Base-by-base conservation (phyloP, 2,888 invertebrate species). In the Acanthosoma haemorrhoidale region DNA sequence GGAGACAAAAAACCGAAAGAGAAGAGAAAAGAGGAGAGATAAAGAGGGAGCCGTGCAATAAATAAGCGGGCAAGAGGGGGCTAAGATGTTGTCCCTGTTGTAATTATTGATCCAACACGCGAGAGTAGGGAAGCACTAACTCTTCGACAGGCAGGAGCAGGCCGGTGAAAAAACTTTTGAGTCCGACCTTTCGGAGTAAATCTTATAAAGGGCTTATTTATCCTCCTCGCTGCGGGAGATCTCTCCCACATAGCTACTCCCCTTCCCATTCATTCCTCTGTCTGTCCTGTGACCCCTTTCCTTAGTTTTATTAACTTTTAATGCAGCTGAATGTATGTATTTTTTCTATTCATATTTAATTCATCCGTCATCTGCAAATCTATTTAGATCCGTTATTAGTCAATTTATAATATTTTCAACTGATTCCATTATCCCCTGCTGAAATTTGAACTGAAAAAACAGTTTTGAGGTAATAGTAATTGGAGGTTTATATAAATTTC, bases 41-140 rank as follows among this genome's bases (percentile, higher is more conserved):
- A 51, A 51, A 25, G 51, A 25, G 29, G 29, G 51, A 6, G 25
- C 25, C 13, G 6, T 6, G 51, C 25, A 51, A 51, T 51, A 51
- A 51, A 51, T 51, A 51, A 51, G 5, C 25, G 29, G 51, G 51
- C 29, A 51, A 51, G 5, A 11, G 29, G 51, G 51, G 51, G 51
- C 51, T 51, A 25, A 51, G 51, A 51, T 51, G n/a, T n/a, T n/a
- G 51, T 51, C 51, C 43, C 51, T 29, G 25, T 51, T 51, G 51
- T 51, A 51, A 51, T 51, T 51, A 51, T 51, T 51, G 51, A 51
- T 51, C 51, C 51, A 25, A 51, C 51, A 51, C 51, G 51, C 25
- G 25, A 51, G 25, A n/a, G n/a, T n/a, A n/a, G n/a, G n/a, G n/a
- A n/a, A n/a, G 25, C 51, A 51, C 29, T 51, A 51, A 51, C 29